Evolutionary conservation across 2,113 vertebrate genomes (phyloP).

Genomic region (Vicugna pacos): DNA sequence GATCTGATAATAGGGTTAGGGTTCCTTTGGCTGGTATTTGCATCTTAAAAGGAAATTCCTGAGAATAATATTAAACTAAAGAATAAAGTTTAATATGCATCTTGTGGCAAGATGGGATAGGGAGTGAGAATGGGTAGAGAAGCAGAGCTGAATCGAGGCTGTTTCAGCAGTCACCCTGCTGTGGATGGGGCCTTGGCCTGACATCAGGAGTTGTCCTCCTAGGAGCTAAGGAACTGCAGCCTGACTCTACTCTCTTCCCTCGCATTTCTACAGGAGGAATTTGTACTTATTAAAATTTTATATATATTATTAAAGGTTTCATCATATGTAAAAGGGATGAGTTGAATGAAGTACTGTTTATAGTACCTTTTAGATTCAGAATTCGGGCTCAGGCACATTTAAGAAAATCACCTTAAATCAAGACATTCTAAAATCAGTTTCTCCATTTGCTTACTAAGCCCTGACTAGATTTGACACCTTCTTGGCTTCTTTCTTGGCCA

Average conservation of each 20-base stretch:
- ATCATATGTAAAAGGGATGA: background rate
- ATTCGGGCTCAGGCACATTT: constrained; percentile 6
- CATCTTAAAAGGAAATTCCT: constrained; percentile 13
- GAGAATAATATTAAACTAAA: background rate
- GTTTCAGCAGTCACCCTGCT: background rate
- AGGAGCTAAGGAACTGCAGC: background rate
- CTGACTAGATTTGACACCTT: background rate
- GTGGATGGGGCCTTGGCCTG: background rate
- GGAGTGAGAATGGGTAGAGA: background rate
- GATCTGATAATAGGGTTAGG: constrained; percentile 1
- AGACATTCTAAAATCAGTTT: constrained; percentile 7
- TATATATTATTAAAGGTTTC: background rate
- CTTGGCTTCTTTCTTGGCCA: background rate
- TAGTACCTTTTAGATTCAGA: background rate
- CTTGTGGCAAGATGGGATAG: background rate
- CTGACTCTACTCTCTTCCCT: background rate
- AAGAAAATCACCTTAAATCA: background rate
- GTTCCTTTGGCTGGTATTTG: background rate
- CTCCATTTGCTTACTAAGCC: background rate
- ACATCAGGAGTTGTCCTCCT: background rate
- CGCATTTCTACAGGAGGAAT: background rate
- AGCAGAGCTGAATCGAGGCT: background rate
- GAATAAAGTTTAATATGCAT: background rate
- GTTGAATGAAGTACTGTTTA: background rate
- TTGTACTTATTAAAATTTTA: background rate